phyloP scores from a whole-genome alignment of 2,888 invertebrate genomes.

The Mythimna ferrago region DNA sequence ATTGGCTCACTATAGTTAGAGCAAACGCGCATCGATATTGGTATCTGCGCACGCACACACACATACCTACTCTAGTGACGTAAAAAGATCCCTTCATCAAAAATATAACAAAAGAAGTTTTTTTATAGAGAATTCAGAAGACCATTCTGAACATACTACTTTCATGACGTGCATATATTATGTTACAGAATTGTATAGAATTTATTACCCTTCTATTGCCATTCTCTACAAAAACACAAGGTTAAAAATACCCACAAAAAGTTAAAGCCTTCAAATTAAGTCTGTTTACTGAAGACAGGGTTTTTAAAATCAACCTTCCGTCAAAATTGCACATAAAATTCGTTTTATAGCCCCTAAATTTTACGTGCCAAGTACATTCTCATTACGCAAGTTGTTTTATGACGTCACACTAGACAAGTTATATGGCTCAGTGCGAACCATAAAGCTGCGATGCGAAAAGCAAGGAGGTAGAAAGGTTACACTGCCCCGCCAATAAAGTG shows the following conservation, averaged over 20 bases:
- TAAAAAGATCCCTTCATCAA: too few species aligned
- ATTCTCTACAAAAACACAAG: conserved; percentile 15
- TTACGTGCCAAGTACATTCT: conserved; percentile 60
- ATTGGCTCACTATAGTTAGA: too few species aligned
- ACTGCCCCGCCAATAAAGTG: conserved; percentile 49
- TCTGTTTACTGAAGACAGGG: conserved; percentile 47
- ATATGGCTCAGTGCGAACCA: conserved; percentile 53
- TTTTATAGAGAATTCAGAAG: too few species aligned
- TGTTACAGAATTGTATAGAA: not conserved
- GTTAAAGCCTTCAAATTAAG: conserved; percentile 35
- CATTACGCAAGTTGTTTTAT: conserved; percentile 64
- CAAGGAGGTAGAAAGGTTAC: conserved; percentile 41
- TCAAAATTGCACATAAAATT: conserved; percentile 60
- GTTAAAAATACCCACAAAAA: conserved; percentile 33
- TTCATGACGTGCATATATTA: not conserved
- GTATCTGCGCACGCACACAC: too few species aligned
- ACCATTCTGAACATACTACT: too few species aligned
- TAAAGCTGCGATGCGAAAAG: conserved; percentile 53
- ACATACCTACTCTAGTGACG: too few species aligned
- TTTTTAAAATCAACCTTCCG: conserved; percentile 59
- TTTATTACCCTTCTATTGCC: conserved; percentile 1
- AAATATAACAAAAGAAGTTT: too few species aligned
- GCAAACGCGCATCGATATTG: too few species aligned
- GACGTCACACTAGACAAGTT: conserved; percentile 64
- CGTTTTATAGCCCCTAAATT: conserved; percentile 60